Conservation (phyloP, 2,797 vertebrate species). For the Spea hammondii region DNA sequence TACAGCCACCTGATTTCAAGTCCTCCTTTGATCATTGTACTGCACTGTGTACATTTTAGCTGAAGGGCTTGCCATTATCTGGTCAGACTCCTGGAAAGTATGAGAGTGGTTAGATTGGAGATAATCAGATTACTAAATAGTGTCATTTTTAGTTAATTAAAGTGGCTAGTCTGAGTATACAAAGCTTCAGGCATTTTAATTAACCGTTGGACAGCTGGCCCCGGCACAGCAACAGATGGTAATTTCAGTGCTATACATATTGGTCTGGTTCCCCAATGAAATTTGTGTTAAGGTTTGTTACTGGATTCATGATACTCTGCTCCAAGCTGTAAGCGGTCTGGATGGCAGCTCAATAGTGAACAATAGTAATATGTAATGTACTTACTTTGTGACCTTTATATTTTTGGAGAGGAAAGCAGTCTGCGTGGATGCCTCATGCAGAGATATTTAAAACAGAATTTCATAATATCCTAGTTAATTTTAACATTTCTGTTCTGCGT, state of each 20-base stretch:
- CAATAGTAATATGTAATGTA: slow-evolving; percentile 15
- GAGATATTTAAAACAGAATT: slow-evolving; percentile 22
- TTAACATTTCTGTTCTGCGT: slow-evolving; percentile 8
- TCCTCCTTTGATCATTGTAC: slow-evolving; percentile 2
- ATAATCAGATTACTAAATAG: slow-evolving; percentile 49
- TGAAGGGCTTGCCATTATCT: slow-evolving; percentile 17
- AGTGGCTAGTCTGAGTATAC: slow-evolving; percentile 42
- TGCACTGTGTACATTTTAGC: slow-evolving; percentile 14
- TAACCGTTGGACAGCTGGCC: slow-evolving; percentile 43
- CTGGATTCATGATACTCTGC: slow-evolving; percentile 24
- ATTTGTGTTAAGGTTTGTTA: slow-evolving; percentile 27
- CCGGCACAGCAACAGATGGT: slow-evolving; percentile 29
- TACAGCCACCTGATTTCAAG: neutral
- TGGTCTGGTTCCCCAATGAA: slow-evolving; percentile 29
- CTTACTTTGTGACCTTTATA: slow-evolving; percentile 17
- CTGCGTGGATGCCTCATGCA: slow-evolving; percentile 7
- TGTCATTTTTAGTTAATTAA: slow-evolving; percentile 50
- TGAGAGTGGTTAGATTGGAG: slow-evolving; percentile 31
- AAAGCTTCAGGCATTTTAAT: slow-evolving; percentile 50
- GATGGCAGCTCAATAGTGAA: slow-evolving; percentile 8
- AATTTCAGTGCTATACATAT: slow-evolving; percentile 40
- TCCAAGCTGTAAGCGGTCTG: slow-evolving; percentile 17
- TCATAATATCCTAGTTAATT: slow-evolving; percentile 25
- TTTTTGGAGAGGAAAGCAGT: slow-evolving; percentile 1
- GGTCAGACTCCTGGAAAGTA: slow-evolving; percentile 12